Base-by-base conservation (phyloP, 2,797 vertebrate species). In the Sebastes elongatus region DNA sequence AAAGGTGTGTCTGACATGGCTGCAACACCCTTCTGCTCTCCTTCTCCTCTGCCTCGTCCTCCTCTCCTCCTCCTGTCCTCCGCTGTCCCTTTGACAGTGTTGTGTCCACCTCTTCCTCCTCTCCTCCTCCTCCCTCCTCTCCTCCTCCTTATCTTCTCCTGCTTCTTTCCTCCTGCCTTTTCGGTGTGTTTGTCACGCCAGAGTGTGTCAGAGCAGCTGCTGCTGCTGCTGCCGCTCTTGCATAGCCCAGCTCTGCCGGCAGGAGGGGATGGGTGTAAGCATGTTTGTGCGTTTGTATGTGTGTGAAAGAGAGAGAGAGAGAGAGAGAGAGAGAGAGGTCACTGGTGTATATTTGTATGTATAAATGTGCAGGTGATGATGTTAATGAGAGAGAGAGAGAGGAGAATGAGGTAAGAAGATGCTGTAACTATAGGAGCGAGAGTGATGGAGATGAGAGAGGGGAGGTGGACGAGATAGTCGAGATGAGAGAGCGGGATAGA, bases 1-100 rank as follows among this genome's bases (percentile, higher is more conserved):
- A 93, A 83, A 93, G 92, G 91, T 92, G 92, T 83, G 82, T 93
- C 92, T 78, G 94, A 91, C 94, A 94, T 94, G 91, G 80, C 91
- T 88, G 90, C 88, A 87, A 27, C 89, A 66, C 81, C 78, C 78
- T 20, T 65, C 71, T 33, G 69, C 52, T 88, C 78, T 56, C 49
- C 25, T 22, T 27, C 78, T 76, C 77, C 80, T 69, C 79, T 57
- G 61, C 38, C 63, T 70, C 10, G 59, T 68, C 81, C 73, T 71
- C 66, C 64, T 69, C 78, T 65, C 18, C 74, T 61, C 33, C 70
- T 71, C 61, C 71, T 25, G 52, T 88, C 66, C 77, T 72, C 72
- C 14, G 7, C 60, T 79, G 79, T 91, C 83, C 83, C 87, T 66
- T 68, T 60, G 22, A 76, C 73, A 83, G 89, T 83, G 59, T 83